Percentiles rank a stretch among this genome's conserved stretches.
phyloP scores from a whole-genome alignment of 2,797 vertebrate species.

The Liparis tanakae region DNA sequence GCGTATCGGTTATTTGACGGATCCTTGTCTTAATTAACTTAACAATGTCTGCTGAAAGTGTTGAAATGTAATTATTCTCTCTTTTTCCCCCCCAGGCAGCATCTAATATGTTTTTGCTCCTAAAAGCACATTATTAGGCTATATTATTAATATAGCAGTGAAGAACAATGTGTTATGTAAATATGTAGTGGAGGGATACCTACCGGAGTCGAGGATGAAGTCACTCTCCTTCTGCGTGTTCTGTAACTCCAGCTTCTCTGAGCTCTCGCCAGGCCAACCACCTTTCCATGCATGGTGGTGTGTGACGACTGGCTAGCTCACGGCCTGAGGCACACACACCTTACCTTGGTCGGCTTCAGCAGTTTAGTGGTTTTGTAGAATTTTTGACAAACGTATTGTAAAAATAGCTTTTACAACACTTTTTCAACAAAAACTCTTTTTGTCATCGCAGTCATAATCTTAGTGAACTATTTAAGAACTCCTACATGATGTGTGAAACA shows the following conservation, averaged over 20 bases:
- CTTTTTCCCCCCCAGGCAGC: neutral
- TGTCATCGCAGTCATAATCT: neutral
- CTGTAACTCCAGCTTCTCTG: no score
- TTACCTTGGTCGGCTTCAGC: conserved; percentile 19
- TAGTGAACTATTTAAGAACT: neutral
- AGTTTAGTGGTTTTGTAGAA: conserved; percentile 12
- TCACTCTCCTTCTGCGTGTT: neutral
- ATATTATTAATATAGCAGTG: neutral
- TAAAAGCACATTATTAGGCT: neutral
- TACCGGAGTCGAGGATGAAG: neutral
- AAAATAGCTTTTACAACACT: conserved; percentile 4
- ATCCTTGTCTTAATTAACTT: conserved; percentile 4
- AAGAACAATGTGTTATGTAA: neutral
- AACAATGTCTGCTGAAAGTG: neutral
- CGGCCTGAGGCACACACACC: neutral
- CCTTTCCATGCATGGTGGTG: neutral
- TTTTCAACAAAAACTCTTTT: neutral
- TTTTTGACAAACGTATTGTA: conserved; percentile 5
- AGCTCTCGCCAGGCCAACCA: rapidly evolving
- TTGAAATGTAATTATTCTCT: neutral
- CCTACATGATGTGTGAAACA: neutral
- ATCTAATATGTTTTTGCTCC: neutral
- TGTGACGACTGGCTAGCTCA: neutral
- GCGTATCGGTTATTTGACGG: conserved; percentile 3
- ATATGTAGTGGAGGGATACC: neutral